Evolutionary conservation across 2,888 invertebrate genomes (phyloP).

Genomic region (Rutpela maculata): DNA sequence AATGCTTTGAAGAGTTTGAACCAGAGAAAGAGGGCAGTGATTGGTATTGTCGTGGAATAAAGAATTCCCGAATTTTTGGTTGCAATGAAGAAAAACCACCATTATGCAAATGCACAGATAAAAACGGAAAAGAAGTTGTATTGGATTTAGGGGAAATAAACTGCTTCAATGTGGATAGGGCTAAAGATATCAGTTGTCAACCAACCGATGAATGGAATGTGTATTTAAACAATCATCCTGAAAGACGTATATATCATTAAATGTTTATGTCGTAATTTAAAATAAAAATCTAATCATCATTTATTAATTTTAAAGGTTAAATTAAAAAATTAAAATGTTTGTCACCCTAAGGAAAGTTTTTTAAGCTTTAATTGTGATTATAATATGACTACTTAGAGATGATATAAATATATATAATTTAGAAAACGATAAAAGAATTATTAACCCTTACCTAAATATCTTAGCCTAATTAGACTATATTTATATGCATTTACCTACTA

Average conservation of each 20-base stretch:
- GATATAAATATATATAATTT: too few species aligned
- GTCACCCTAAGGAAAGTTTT: too few species aligned
- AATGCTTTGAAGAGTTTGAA: constrained; percentile 64
- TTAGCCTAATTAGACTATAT: too few species aligned
- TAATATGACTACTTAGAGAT: too few species aligned
- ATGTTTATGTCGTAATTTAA: neutral
- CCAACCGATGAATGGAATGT: constrained; percentile 56
- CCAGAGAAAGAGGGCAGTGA: constrained; percentile 54
- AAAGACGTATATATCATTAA: constrained; percentile 45
- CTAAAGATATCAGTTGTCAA: constrained; percentile 51
- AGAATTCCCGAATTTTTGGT: constrained; percentile 57
- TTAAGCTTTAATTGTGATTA: too few species aligned
- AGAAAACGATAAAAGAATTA: too few species aligned
- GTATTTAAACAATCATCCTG: constrained; percentile 58
- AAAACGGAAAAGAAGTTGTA: constrained; percentile 52
- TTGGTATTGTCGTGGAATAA: constrained; percentile 61
- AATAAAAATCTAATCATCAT: neutral
- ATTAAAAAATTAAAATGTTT: too few species aligned
- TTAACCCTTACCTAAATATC: too few species aligned
- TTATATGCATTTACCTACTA: too few species aligned
- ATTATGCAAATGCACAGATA: constrained; percentile 58
- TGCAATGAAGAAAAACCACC: constrained; percentile 64
- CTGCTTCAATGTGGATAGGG: constrained; percentile 47
- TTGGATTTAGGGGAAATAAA: constrained; percentile 63
- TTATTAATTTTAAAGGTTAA: too few species aligned